Conservation (phyloP, 2,113 vertebrate species). For the Muntiacus reevesi region DNA sequence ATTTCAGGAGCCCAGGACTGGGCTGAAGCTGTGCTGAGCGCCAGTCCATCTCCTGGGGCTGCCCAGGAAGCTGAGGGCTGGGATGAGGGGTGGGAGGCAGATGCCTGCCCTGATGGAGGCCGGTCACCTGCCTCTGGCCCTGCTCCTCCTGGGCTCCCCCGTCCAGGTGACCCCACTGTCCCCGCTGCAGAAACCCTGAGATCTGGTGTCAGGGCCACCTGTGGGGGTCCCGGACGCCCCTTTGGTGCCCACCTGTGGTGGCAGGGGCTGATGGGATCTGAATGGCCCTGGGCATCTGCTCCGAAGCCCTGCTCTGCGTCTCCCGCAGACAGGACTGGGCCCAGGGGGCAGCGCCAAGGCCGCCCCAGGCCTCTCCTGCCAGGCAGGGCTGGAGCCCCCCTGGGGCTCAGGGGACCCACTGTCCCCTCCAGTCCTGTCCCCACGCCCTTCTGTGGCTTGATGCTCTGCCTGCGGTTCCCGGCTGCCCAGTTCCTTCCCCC, state of each 20-base stretch:
- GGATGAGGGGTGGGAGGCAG: not conserved
- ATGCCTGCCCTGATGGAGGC: fast-evolving
- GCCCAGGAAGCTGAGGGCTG: not conserved
- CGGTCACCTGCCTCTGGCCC: not conserved
- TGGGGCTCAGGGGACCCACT: not conserved
- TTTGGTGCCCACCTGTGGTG: fast-evolving
- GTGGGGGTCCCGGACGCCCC: fast-evolving
- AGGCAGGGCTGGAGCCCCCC: not conserved
- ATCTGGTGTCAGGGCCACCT: not conserved
- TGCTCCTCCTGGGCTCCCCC: fast-evolving
- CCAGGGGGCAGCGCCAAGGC: fast-evolving
- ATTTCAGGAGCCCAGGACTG: fast-evolving
- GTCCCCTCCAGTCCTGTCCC: no score
- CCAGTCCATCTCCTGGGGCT: not conserved
- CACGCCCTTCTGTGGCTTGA: fast-evolving
- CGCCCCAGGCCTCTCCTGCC: not conserved
- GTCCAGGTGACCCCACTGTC: no score
- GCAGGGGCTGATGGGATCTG: not conserved
- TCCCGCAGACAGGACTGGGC: not conserved
- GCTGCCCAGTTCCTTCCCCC: fast-evolving
- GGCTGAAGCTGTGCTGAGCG: not conserved
- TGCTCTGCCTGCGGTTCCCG: fast-evolving
- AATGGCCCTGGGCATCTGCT: not conserved
- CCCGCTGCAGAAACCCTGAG: not conserved
- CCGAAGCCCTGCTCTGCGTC: fast-evolving